Conservation (phyloP, 1,140 invertebrate genomes). For the Cardiocondyla obscurior region DNA sequence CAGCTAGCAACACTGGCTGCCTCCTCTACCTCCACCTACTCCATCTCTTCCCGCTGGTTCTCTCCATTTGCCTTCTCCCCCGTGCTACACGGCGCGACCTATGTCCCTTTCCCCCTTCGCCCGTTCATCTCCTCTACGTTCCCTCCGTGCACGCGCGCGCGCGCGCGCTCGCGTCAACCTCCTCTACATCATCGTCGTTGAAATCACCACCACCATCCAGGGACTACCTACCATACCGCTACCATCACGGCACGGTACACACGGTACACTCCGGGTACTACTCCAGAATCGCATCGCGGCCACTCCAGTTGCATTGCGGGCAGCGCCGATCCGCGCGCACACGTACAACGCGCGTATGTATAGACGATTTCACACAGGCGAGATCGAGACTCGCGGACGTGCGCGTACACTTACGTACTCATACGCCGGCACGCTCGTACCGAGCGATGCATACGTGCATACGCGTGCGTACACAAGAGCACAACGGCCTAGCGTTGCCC, state of each 20-base stretch:
- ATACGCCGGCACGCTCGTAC: conserved; percentile 56
- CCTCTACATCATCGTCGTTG: conserved; percentile 76
- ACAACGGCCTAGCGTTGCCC: conserved; percentile 71
- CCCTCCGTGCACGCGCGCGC: conserved; percentile 4
- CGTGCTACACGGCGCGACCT: conserved; percentile 31
- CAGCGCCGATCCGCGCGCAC: conserved; percentile 65
- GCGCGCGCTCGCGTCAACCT: conserved; percentile 54
- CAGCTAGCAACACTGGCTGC: conserved; percentile 50
- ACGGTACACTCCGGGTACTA: conserved; percentile 72
- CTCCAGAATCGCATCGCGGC: conserved; percentile 72
- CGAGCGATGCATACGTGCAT: conserved; percentile 57
- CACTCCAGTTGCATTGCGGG: conserved; percentile 78
- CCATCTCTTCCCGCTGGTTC: conserved; percentile 44
- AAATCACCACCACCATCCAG: conserved; percentile 76
- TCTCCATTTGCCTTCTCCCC: conserved; percentile 67
- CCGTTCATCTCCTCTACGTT: not conserved
- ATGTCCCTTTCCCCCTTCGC: not conserved
- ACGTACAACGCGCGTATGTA: not conserved
- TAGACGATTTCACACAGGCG: conserved; percentile 31
- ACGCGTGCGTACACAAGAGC: conserved; percentile 65
- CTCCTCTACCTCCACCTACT: conserved; percentile 57
- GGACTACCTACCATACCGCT: conserved; percentile 40
- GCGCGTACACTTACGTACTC: conserved; percentile 58
- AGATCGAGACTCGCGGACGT: conserved; percentile 37
- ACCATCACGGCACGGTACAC: conserved; percentile 62